Evolutionary conservation across 2,113 vertebrate species (phyloP), one percentile per base, ranked within the genome.

Genomic region (Lipophrys pholis): DNA sequence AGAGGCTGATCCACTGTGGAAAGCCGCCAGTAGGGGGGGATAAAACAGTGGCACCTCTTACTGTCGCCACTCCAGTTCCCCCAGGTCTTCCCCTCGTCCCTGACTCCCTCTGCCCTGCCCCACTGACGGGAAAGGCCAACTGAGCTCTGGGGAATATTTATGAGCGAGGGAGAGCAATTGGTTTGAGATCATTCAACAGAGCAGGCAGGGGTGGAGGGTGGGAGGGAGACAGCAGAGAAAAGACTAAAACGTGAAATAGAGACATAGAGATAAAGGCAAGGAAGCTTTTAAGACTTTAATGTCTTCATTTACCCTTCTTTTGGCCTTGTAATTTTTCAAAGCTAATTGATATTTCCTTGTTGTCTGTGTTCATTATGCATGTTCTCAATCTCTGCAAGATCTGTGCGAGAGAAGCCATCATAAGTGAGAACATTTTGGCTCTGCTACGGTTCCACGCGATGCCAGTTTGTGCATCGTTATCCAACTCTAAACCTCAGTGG

Each of bases 101-200:
- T 6, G n/a, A 69, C 78, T 72, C 66, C 80, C 52, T 56, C 72
- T 65, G 38, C 61, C 61, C 63, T 63, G 78, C 71, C 59, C 84
- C 82, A 69, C 72, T 80, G 73, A 87, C 59, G 46, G 69, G 56
- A 87, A 85, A 89, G 89, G 90, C 90, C 87, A 89, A 81, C 78
- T 16, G 78, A 85, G 83, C 89, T 88, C 87, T 80, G 76, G 86
- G 82, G 86, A 88, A 91, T 89, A 90, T 89, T 89, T 89, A 90
- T 87, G 85, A 85, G 85, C 72, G 12, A 55, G 59, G 64, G 59
- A 81, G 72, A 81, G 72, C 74, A 84, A 89, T 87, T 89, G 84
- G 82, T 86, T 84, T 80, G 85, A 85, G 81, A 88, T 90, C 78
- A 87, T 83, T 89, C 17, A 55, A 66, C 56, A 58, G 36, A 55